A percentile compares a stretch with the other conserved stretches of the same genome.
These are phyloP conservation scores for Linyphia triangularis DNA, from an alignment of 2,888 invertebrate genomes.

Conservation along the genomic window DNA sequence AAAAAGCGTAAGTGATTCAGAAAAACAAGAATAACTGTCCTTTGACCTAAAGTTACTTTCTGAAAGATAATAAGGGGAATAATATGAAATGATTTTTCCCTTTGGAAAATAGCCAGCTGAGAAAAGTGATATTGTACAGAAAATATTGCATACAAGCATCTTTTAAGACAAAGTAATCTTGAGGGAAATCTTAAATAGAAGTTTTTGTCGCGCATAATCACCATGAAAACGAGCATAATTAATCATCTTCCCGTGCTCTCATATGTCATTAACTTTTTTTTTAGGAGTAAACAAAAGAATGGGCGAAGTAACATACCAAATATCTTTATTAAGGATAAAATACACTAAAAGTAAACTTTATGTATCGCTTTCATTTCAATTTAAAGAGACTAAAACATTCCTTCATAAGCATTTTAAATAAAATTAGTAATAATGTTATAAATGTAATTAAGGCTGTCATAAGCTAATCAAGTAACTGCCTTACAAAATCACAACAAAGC, in stretches of 20 bases:
- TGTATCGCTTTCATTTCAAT: too few relatives aligned
- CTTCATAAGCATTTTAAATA: too few relatives aligned
- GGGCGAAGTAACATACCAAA: too few relatives aligned
- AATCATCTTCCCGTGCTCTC: background rate
- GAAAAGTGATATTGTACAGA: background rate
- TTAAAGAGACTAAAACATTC: too few relatives aligned
- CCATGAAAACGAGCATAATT: background rate
- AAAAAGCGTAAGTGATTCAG: conserved; percentile 15
- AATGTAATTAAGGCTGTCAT: too few relatives aligned
- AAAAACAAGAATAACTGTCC: conserved; percentile 18
- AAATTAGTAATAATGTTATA: too few relatives aligned
- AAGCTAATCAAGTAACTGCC: too few relatives aligned
- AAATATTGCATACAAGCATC: background rate
- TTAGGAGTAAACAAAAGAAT: background rate
- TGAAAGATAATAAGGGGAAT: background rate
- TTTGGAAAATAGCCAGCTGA: conserved; percentile 22
- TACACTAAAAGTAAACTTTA: too few relatives aligned
- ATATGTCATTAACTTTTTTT: background rate
- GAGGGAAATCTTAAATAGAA: background rate
- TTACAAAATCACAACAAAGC: too few relatives aligned
- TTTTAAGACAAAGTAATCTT: background rate
- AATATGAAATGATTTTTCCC: background rate
- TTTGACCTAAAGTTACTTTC: background rate
- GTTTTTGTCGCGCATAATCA: background rate
- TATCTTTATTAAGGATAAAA: too few relatives aligned